phyloP scores from a whole-genome alignment of 2,888 invertebrate species.

The Drosophila neonasuta region DNA sequence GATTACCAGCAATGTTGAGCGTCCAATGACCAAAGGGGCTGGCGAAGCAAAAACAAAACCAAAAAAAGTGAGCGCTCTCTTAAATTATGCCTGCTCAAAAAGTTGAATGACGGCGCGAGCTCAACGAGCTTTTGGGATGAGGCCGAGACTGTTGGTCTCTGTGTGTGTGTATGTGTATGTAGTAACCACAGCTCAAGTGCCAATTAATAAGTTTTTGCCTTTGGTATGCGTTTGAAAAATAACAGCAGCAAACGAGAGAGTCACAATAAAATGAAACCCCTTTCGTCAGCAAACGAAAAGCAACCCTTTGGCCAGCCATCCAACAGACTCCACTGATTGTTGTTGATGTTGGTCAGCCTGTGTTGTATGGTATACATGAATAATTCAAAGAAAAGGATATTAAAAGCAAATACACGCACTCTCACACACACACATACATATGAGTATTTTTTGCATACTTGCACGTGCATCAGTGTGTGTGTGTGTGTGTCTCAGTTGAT shows the following conservation, averaged over 20 bases:
- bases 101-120: slow-evolving; percentile 62
- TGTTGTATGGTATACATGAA: slow-evolving; percentile 62
- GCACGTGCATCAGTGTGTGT: slow-evolving; percentile 10
- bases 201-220: slow-evolving; percentile 75
- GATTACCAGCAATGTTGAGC: slow-evolving; percentile 65
- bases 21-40: slow-evolving; percentile 63
- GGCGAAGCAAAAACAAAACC: slow-evolving; percentile 3
- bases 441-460: not conserved
- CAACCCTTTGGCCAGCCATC: slow-evolving; percentile 39
- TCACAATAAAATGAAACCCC: slow-evolving; percentile 36
- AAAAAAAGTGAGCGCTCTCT: slow-evolving; percentile 50
- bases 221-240: slow-evolving; percentile 56
- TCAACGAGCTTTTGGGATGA: slow-evolving; percentile 43
- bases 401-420: slow-evolving; percentile 62
- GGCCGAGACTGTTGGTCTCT: slow-evolving; percentile 23
- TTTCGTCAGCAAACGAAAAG: slow-evolving; percentile 31
- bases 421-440: slow-evolving; percentile 10
- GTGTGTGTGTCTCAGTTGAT: slow-evolving; percentile 37
- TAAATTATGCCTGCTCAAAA: slow-evolving; percentile 75
- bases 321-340: slow-evolving; percentile 39
- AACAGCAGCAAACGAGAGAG: slow-evolving; percentile 16
- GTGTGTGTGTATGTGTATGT: not conserved
- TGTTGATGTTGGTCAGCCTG: slow-evolving; percentile 65
- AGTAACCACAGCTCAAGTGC: slow-evolving; percentile 68
- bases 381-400: slow-evolving; percentile 77